Conservation (phyloP, 1,140 invertebrate species). For the Zaprionus davidi region DNA sequence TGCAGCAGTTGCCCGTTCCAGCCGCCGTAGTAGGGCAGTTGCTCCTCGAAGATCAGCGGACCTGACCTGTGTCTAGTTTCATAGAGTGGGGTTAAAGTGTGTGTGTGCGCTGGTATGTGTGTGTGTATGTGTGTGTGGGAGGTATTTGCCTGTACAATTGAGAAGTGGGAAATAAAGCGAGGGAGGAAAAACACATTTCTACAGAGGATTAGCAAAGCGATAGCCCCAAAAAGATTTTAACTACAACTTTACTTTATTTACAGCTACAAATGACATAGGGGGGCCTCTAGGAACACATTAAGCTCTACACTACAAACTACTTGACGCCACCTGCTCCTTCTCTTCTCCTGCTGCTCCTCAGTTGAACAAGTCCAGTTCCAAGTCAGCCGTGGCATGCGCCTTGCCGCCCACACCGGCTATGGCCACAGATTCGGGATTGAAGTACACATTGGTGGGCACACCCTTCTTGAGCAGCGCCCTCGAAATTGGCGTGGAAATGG, state of each 20-base stretch:
- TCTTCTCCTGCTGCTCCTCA: slow-evolving; percentile 9
- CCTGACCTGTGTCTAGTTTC: slow-evolving; percentile 77
- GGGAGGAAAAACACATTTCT: slow-evolving; percentile 37
- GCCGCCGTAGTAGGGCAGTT: slow-evolving; percentile 87
- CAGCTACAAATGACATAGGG: slow-evolving; percentile 52
- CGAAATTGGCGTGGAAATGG: slow-evolving; percentile 88
- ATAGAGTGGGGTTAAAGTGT: slow-evolving; percentile 74
- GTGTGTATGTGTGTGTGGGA: background rate
- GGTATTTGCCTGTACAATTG: slow-evolving; percentile 35
- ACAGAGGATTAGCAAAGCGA: slow-evolving; percentile 52
- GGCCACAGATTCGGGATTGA: slow-evolving; percentile 88
- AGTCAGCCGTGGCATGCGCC: slow-evolving; percentile 88
- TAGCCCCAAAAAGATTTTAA: slow-evolving; percentile 44
- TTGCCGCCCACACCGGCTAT: slow-evolving; percentile 89
- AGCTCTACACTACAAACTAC: slow-evolving; percentile 27
- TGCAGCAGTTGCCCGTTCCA: slow-evolving; percentile 85
- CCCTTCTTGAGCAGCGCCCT: slow-evolving; percentile 85
- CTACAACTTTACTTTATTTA: slow-evolving; percentile 69
- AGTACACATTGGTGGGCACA: slow-evolving; percentile 86
- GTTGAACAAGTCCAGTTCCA: slow-evolving; percentile 84
- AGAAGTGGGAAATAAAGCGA: slow-evolving; percentile 9
- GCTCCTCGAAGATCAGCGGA: slow-evolving; percentile 64
- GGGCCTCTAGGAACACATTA: slow-evolving; percentile 57
- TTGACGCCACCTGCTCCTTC: background rate
- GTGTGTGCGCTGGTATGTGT: slow-evolving; percentile 24